phyloP scores from a whole-genome alignment of 92 coral and sea anemone genomes.

The Porites lobata region DNA sequence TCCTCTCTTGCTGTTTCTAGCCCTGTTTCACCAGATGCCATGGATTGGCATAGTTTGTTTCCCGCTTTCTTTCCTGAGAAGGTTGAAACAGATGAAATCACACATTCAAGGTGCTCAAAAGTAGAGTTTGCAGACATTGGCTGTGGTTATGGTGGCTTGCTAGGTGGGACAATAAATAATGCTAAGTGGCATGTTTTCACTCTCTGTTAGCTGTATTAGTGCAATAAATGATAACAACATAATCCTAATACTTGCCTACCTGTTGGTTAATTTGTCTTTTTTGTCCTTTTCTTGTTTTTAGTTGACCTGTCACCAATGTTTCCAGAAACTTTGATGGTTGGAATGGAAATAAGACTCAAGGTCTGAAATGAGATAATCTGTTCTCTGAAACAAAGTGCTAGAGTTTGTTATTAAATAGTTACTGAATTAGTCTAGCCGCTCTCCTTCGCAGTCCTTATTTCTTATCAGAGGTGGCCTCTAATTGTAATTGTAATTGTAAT shows the following conservation, averaged over 20 bases:
- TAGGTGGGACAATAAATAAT: constrained; percentile 58
- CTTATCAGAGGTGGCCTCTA: too few species aligned
- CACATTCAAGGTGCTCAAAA: neutral
- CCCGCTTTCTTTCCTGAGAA: constrained; percentile 74
- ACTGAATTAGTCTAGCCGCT: neutral
- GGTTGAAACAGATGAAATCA: constrained; percentile 9
- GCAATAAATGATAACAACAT: too few species aligned
- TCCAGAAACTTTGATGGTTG: constrained; percentile 96
- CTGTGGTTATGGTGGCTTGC: constrained; percentile 98
- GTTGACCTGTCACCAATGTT: constrained; percentile 90
- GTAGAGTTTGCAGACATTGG: constrained; percentile 99
- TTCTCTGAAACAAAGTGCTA: neutral
- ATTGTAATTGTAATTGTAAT: too few species aligned
- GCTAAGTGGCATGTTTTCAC: too few species aligned
- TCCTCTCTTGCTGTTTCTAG: constrained; percentile 37
- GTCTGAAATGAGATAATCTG: constrained; percentile 29
- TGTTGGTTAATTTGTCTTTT: neutral
- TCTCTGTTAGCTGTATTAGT: too few species aligned
- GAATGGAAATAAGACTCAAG: constrained; percentile 96
- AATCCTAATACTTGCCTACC: neutral
- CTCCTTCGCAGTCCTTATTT: too few species aligned
- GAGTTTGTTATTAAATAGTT: neutral
- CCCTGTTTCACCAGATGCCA: constrained; percentile 88
- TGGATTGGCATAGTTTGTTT: constrained; percentile 93
- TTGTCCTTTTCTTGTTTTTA: constrained; percentile 20